These are phyloP conservation scores for Ochropleura leucogaster DNA, from an alignment of 2,888 invertebrate genomes.

Conservation along the genomic window DNA sequence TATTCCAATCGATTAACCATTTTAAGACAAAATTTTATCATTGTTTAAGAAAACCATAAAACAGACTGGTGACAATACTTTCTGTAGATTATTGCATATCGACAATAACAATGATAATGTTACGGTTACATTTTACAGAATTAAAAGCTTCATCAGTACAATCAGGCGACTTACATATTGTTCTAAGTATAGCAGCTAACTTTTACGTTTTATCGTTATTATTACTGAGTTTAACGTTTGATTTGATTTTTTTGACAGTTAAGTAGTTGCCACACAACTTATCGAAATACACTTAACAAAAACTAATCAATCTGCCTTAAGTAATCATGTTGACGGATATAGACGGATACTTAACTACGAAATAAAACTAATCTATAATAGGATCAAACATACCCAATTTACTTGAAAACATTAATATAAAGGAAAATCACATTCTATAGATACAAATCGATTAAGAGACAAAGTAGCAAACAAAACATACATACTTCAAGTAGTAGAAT, in stretches of 20 bases:
- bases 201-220: too few species aligned
- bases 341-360: not conserved
- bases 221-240: not conserved
- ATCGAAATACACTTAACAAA: not conserved
- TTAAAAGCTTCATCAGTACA: not conserved
- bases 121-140: too few species aligned
- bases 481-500: too few species aligned
- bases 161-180: not conserved
- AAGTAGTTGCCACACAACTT: not conserved
- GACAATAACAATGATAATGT: not conserved
- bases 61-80: not conserved
- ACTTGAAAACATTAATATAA: not conserved
- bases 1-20: not conserved
- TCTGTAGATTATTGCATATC: not conserved
- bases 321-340: too few species aligned
- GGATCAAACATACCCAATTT: too few species aligned
- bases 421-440: not conserved
- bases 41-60: not conserved
- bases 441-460: not conserved
- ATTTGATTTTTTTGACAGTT: too few species aligned
- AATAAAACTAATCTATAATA: not conserved
- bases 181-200: not conserved
- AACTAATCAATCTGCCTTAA: not conserved
- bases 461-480: not conserved
- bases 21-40: not conserved